phyloP scores from a whole-genome alignment of 2,888 invertebrate species.

The Drosophila vallismaia region DNA sequence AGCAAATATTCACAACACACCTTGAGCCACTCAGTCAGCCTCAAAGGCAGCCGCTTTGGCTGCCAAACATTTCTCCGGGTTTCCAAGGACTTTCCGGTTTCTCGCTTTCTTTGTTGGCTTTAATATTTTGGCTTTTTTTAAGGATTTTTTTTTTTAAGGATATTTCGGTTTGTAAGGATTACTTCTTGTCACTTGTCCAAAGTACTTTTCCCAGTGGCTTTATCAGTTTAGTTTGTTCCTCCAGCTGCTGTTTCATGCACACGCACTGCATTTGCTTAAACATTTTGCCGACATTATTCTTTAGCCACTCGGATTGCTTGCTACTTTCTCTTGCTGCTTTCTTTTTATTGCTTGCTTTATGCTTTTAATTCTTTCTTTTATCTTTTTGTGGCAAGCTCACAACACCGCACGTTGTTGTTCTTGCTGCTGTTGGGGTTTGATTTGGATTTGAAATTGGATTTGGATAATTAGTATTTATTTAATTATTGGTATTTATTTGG shows the following conservation, averaged over 20 bases:
- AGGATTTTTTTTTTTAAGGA: neutral
- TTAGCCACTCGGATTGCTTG: constrained; percentile 16
- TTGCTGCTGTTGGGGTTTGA: constrained; percentile 26
- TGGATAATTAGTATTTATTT: constrained; percentile 6
- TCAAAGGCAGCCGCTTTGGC: constrained; percentile 44
- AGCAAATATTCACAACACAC: constrained; percentile 24
- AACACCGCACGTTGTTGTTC: constrained; percentile 62
- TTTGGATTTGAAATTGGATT: neutral
- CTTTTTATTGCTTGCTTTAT: constrained; percentile 1
- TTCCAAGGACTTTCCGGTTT: constrained; percentile 14
- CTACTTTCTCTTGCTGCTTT: constrained; percentile 5
- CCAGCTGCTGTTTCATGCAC: constrained; percentile 52
- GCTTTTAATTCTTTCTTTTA: constrained; percentile 13
- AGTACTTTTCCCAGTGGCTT: constrained; percentile 36
- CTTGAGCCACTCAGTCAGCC: constrained; percentile 45
- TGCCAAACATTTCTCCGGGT: constrained; percentile 41
- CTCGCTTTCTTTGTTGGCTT: constrained; percentile 15
- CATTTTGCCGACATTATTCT: constrained; percentile 37
- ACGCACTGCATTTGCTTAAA: constrained; percentile 58
- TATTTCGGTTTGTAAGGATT: neutral
- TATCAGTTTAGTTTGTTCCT: constrained; percentile 21
- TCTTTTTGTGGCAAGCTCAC: constrained; percentile 53
- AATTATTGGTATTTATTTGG: neutral
- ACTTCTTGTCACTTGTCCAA: constrained; percentile 36
- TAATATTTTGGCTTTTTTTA: constrained; percentile 19